Conservation (phyloP, 1,140 invertebrate species). For the Papilio glaucus region DNA sequence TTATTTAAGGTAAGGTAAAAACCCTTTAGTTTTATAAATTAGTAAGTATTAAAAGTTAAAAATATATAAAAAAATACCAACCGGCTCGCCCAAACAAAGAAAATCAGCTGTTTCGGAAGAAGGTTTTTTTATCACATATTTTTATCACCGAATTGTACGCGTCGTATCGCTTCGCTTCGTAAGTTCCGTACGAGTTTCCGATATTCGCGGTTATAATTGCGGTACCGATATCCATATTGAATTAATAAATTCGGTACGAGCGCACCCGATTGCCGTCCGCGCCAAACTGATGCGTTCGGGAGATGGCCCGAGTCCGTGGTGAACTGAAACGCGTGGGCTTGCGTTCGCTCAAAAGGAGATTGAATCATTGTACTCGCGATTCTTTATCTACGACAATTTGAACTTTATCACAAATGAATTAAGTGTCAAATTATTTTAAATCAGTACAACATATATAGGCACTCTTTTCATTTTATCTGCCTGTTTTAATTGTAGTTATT, state of each 20-base stretch:
- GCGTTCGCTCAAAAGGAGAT: constrained; percentile 57
- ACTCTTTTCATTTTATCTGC: constrained; percentile 47
- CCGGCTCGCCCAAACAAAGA: neutral
- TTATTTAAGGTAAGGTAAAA: no score
- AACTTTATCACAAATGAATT: constrained; percentile 32
- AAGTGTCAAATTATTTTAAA: constrained; percentile 46
- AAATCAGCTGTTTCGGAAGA: neutral
- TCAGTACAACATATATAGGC: constrained; percentile 7
- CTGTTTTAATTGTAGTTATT: constrained; percentile 38
- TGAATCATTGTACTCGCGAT: constrained; percentile 69
- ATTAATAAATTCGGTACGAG: constrained; percentile 50
- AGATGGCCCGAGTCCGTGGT: constrained; percentile 59
- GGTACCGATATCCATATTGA: constrained; percentile 31
- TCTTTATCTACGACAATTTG: constrained; percentile 50
- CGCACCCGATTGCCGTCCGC: constrained; percentile 53
- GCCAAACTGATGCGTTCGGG: constrained; percentile 59
- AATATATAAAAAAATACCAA: constrained; percentile 12
- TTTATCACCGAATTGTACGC: neutral
- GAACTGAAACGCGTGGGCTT: constrained; percentile 75
- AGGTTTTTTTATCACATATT: constrained; percentile 6
- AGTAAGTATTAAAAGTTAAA: neutral
- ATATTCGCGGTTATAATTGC: constrained; percentile 51
- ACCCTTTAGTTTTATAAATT: no score
- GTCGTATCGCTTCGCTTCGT: constrained; percentile 42
- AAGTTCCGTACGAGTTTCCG: constrained; percentile 42